These are phyloP conservation scores for Peromyscus melanophrys DNA, from an alignment of 2,797 vertebrate genomes.

Conservation along the genomic window DNA sequence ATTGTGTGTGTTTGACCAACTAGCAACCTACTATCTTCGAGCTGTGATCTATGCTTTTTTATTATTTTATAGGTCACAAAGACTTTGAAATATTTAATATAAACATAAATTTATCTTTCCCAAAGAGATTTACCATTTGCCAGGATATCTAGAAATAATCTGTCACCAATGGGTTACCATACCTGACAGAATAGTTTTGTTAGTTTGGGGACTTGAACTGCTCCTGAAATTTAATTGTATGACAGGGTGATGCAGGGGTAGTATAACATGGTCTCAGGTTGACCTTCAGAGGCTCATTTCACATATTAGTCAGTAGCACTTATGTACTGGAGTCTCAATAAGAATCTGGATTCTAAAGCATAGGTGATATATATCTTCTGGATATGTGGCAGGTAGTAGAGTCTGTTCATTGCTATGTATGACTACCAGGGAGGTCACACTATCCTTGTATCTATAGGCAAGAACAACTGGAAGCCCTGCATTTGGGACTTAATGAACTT, in stretches of 20 bases:
- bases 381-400: not conserved
- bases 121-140: not conserved
- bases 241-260: not conserved
- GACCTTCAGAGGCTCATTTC: not conserved
- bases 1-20: not conserved
- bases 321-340: not conserved
- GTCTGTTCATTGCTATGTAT: not conserved
- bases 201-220: not conserved
- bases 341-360: not conserved
- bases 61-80: not conserved
- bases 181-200: not conserved
- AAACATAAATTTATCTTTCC: not conserved
- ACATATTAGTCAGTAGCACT: not conserved
- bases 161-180: not conserved
- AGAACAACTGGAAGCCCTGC: not conserved
- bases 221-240: not conserved
- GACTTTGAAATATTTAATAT: not conserved
- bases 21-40: not conserved
- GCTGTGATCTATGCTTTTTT: not conserved
- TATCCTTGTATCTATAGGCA: not conserved
- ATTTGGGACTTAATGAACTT: not conserved
- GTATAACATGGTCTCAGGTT: not conserved
- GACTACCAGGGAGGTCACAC: not conserved
- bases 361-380: not conserved
- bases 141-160: not conserved